Percentiles rank a stretch among this genome's conserved stretches.
Conservation (phyloP, 2,888 invertebrate genomes). For the Ommatoiulus sabulosus region DNA sequence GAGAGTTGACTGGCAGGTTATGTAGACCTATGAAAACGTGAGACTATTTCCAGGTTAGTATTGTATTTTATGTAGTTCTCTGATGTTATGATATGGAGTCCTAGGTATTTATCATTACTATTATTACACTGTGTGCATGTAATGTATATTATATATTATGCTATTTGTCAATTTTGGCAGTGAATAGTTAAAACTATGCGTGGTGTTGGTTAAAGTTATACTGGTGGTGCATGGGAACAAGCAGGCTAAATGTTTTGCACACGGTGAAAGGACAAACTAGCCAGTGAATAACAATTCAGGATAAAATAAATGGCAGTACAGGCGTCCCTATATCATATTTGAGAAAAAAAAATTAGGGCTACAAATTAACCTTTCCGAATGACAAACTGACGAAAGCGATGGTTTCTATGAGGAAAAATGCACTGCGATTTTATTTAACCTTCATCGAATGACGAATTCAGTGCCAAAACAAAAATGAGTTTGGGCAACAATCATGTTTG, state of each 20-base stretch:
- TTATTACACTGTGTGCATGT: conserved; percentile 52
- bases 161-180: conserved; percentile 49
- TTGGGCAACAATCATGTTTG: neutral
- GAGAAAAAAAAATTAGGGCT: conserved; percentile 21
- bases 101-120: conserved; percentile 44
- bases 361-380: conserved; percentile 35
- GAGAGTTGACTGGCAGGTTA: conserved; percentile 51
- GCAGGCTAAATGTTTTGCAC: conserved; percentile 44
- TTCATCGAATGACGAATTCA: conserved; percentile 39
- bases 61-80: conserved; percentile 55
- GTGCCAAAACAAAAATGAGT: neutral
- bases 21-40: conserved; percentile 48
- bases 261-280: conserved; percentile 38
- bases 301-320: conserved; percentile 48
- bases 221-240: conserved; percentile 49
- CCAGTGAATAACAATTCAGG: neutral
- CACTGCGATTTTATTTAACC: conserved; percentile 43
- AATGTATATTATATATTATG: conserved; percentile 32
- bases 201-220: conserved; percentile 50
- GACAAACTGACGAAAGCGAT: conserved; percentile 24
- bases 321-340: conserved; percentile 26
- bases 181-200: conserved; percentile 23
- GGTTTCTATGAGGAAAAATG: conserved; percentile 36
- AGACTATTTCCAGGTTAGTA: conserved; percentile 51
- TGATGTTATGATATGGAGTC: conserved; percentile 51